Evolutionary conservation across 2,113 vertebrate genomes (phyloP), one percentile per base, ranked within the genome.

Genomic region (Percopsis transmontana): DNA sequence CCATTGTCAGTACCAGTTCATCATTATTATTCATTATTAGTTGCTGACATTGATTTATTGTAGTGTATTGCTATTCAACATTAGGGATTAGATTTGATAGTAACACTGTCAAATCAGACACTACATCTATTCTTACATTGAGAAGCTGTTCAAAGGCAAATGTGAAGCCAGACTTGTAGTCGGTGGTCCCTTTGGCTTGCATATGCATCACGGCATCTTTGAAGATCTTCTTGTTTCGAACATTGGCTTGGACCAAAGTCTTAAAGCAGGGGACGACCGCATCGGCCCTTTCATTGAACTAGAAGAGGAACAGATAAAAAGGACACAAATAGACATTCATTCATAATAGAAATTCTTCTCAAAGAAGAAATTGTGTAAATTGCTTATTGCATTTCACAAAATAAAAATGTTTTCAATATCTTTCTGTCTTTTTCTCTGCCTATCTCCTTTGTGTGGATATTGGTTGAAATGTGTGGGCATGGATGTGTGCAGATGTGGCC

Each of bases 161-260:
- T 58, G 96, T 94, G 78, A 99, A 98, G 85, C 97, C 97, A n/a
- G 96, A 94, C 87, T 98, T 99, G 92, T 99, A 99, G 91, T 97
- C 97, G 0, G 97, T 99, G 0, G 96, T 98, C 79, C 97, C 97
- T 87, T 98, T 96, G 70, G 97, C 96, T 79, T 94, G 93, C 96
- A 99, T 99, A 20, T 93, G 90, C 88, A 92, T 93, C 74, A 99
- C 96, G 0, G 95, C 94, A 58, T 97, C 94, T 89, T 99, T 99
- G 90, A 99, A 98, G 83, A 98, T 97, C 85, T 98, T 97, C 91
- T 99, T 99, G 91, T 99, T 99, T 0, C 94, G 93, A 51, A 96
- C 92, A 13, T 98, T 99, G 83, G 97, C 97, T 84, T 99, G 97
- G 62, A 99, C 97, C 85, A 99, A 90, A 75, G 95, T 96, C 60